These are phyloP conservation scores for Zosterops hypoxanthus DNA, from an alignment of 2,113 vertebrate genomes.

Conservation along the genomic window DNA sequence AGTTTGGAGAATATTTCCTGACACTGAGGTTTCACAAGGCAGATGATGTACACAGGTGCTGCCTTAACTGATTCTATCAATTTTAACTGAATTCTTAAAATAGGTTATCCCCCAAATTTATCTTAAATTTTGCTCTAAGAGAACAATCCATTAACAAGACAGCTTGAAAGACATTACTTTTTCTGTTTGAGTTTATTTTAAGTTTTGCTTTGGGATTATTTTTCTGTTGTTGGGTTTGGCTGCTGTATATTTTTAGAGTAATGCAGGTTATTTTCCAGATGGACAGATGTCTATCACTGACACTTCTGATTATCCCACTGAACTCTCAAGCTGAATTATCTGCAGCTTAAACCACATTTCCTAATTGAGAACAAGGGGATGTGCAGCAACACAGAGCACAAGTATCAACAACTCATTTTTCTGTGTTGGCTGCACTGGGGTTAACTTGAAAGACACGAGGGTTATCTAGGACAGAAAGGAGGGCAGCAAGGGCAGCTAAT, in stretches of 20 bases:
- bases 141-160: not conserved
- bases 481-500: slow-evolving; percentile 4
- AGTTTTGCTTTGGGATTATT: not conserved
- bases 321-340: not conserved
- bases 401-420: not conserved
- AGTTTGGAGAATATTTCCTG: not conserved
- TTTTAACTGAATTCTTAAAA: not conserved
- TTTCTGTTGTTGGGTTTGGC: not conserved
- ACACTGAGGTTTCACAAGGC: slow-evolving; percentile 16
- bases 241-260: not conserved
- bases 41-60: not conserved
- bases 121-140: not conserved
- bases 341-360: not conserved
- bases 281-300: not conserved
- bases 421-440: not conserved
- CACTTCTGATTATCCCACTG: not conserved
- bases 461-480: slow-evolving; percentile 15
- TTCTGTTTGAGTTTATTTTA: not conserved
- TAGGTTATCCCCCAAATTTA: not conserved
- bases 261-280: not conserved
- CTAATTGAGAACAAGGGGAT: not conserved
- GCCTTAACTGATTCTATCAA: not conserved
- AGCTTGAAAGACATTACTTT: not conserved
- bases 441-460: not conserved
- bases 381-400: not conserved